These are phyloP conservation scores for Perca flavescens DNA, from an alignment of 2,113 vertebrate species.

Conservation along the genomic window DNA sequence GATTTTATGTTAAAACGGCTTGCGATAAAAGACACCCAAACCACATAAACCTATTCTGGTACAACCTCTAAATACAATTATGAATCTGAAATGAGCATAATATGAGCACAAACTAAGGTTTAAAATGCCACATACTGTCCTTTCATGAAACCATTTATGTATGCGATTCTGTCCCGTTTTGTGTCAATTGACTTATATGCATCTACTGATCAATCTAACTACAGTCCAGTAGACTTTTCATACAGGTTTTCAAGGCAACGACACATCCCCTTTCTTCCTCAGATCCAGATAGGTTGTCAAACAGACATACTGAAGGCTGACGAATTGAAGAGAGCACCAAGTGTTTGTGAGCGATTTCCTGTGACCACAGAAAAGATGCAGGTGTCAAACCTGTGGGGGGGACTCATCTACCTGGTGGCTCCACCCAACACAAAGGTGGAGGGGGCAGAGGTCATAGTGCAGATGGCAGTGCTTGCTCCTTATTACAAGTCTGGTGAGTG, in stretches of 20 bases:
- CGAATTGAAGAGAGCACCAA: conserved; percentile 70
- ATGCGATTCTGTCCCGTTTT: neutral
- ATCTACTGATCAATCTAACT: too few species aligned
- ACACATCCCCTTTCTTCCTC: neutral
- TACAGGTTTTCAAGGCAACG: neutral
- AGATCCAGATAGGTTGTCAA: conserved; percentile 86
- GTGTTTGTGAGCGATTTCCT: conserved; percentile 67
- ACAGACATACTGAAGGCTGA: conserved; percentile 71
- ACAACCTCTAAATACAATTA: too few species aligned
- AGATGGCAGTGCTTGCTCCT: conserved; percentile 74
- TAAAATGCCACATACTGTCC: neutral
- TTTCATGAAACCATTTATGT: neutral
- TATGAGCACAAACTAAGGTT: too few species aligned
- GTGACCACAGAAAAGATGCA: conserved; percentile 64
- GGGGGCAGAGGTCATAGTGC: conserved; percentile 64
- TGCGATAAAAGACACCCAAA: too few species aligned
- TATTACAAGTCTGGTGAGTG: conserved; percentile 83
- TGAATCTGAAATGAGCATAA: too few species aligned
- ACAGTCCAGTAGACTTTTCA: neutral
- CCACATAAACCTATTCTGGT: too few species aligned
- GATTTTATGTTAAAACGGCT: too few species aligned
- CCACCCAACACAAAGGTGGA: conserved; percentile 71
- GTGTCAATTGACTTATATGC: neutral
- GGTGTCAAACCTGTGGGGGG: conserved; percentile 82
- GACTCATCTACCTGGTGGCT: conserved; percentile 81